Evolutionary conservation across 1,140 invertebrate genomes (phyloP).

Genomic region (honey bee (Apis mellifera)): Amel_HAv3.1 CM009939.2:10884001-10884500

Average conservation of each 20-base stretch:
- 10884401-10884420: conserved; percentile 75
- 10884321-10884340: background rate
- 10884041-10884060: background rate
- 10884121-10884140: too few species aligned
- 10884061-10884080: background rate
- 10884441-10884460: conserved; percentile 51
- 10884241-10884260: background rate
- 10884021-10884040: background rate
- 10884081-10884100: background rate
- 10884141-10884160: background rate
- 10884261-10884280: background rate
- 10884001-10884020: too few species aligned
- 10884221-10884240: background rate
- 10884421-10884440: conserved; percentile 78
- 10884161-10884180: background rate
- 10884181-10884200: background rate
- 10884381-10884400: conserved; percentile 62
- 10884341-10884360: background rate
- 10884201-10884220: background rate
- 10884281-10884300: background rate
- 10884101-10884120: background rate
- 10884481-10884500: background rate
- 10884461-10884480: background rate
- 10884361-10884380: conserved; percentile 71
- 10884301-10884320: background rate